phyloP scores from a whole-genome alignment of 2,113 vertebrate species.

The Rhipidura dahli region DNA sequence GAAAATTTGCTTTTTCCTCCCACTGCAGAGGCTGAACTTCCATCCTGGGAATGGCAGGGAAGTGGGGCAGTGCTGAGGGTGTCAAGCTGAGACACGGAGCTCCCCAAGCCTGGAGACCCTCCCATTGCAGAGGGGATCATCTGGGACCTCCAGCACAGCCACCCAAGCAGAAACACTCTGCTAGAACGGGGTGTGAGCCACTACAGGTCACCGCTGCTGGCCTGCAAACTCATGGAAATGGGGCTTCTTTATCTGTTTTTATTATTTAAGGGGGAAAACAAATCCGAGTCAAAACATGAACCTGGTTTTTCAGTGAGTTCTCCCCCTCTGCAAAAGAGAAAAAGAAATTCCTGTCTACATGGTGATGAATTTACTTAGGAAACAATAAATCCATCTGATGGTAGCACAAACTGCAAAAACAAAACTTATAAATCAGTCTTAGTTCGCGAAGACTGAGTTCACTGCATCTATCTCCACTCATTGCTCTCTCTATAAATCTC shows the following conservation, averaged over 20 bases:
- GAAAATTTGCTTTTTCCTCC: background rate
- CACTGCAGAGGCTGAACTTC: background rate
- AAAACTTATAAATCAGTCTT: constrained; percentile 33
- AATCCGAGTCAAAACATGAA: background rate
- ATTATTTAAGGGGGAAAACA: background rate
- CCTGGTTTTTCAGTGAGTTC: background rate
- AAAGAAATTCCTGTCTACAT: constrained; percentile 11
- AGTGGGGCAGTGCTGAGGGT: background rate
- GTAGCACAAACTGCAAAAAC: constrained; percentile 33
- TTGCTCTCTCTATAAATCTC: constrained; percentile 66
- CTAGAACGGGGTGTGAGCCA: too few relatives aligned
- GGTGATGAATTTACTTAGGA: constrained; percentile 58
- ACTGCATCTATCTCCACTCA: constrained; percentile 61
- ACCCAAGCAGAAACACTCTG: background rate
- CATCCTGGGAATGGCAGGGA: background rate
- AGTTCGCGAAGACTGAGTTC: constrained; percentile 45
- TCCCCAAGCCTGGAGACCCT: background rate
- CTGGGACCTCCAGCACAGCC: background rate
- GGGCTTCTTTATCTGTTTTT: background rate
- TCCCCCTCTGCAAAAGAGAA: background rate
- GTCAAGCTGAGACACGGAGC: background rate
- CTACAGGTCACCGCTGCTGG: background rate
- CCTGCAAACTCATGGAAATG: background rate
- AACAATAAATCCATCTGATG: constrained; percentile 51
- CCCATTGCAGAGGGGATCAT: background rate